Conservation (phyloP, 2,797 vertebrate genomes). For the Clarias laeviceps region DNA sequence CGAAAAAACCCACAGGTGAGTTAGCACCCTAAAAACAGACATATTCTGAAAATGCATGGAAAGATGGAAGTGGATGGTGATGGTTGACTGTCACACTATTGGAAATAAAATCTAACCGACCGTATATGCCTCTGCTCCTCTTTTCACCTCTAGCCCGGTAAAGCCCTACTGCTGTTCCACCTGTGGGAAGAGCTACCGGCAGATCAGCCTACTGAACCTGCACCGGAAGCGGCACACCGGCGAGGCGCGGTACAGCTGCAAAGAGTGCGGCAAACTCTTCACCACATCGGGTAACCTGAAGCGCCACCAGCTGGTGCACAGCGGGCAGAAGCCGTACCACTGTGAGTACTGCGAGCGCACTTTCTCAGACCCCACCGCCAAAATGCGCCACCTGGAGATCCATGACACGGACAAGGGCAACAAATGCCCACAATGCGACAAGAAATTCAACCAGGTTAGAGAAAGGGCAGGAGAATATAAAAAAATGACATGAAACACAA, state of each 20-base stretch:
- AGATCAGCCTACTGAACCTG: slow-evolving; percentile 95
- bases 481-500: not conserved
- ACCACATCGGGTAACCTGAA: slow-evolving; percentile 97
- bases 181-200: slow-evolving; percentile 96
- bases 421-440: slow-evolving; percentile 95
- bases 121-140: not conserved
- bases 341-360: slow-evolving; percentile 93
- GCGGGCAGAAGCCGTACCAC: slow-evolving; percentile 94
- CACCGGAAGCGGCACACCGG: slow-evolving; percentile 96
- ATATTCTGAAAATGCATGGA: not conserved
- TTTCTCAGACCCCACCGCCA: slow-evolving; percentile 96
- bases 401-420: slow-evolving; percentile 96
- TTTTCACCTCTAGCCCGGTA: slow-evolving; percentile 76
- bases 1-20: slow-evolving; percentile 94
- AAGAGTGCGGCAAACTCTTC: slow-evolving; percentile 93
- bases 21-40: not conserved
- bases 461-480: not conserved
- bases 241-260: slow-evolving; percentile 91
- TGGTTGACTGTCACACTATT: not conserved
- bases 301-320: slow-evolving; percentile 96
- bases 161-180: slow-evolving; percentile 95
- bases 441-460: slow-evolving; percentile 96
- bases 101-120: not conserved
- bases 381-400: slow-evolving; percentile 96
- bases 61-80: not conserved